phyloP scores from a whole-genome alignment of 2,888 invertebrate species.

The Phoronis australis region DNA sequence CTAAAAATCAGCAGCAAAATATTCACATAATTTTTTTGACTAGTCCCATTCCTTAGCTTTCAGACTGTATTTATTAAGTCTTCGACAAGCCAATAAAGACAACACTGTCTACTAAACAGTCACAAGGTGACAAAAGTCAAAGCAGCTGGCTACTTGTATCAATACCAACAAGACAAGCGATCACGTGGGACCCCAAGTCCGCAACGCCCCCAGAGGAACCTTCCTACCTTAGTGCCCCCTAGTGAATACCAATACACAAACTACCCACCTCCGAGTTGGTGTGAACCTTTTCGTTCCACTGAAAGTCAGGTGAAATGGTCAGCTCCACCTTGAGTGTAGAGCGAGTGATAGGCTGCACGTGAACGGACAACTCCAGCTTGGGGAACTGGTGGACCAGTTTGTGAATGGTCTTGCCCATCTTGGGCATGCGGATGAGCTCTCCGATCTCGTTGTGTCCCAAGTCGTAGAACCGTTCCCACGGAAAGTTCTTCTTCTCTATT shows the following conservation, averaged over 20 bases:
- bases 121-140: too few relatives aligned
- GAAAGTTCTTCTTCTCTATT: conserved; percentile 83
- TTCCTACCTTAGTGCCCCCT: too few relatives aligned
- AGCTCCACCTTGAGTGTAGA: conserved; percentile 87
- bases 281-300: conserved; percentile 94
- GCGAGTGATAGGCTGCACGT: conserved; percentile 93
- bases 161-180: too few relatives aligned
- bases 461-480: conserved; percentile 76
- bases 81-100: too few relatives aligned
- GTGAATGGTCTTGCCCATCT: conserved; percentile 90
- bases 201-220: too few relatives aligned
- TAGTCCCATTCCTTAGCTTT: too few relatives aligned
- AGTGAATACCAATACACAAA: background rate
- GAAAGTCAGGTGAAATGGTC: conserved; percentile 96
- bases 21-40: too few relatives aligned
- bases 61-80: too few relatives aligned
- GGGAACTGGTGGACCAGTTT: conserved; percentile 90
- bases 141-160: too few relatives aligned
- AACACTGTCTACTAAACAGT: too few relatives aligned
- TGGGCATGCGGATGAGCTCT: conserved; percentile 84
- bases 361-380: conserved; percentile 89
- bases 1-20: too few relatives aligned
- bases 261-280: conserved; percentile 58
- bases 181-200: too few relatives aligned
- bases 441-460: conserved; percentile 96